These are phyloP conservation scores for Ceryle rudis DNA, from an alignment of 2,797 vertebrate genomes.

Conservation along the genomic window DNA sequence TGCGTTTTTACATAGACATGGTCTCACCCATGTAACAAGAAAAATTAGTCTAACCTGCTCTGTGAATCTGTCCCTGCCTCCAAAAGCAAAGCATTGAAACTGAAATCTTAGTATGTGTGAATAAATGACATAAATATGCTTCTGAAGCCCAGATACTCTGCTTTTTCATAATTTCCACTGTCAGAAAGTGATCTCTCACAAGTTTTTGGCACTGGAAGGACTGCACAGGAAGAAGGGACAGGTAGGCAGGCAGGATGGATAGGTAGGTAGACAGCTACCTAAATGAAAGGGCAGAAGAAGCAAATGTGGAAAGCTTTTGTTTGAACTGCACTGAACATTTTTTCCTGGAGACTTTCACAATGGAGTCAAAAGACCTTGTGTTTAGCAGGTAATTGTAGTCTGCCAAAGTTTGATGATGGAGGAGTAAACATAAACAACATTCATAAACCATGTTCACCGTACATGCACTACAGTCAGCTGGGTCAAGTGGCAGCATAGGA, in stretches of 20 bases:
- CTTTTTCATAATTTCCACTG: constrained; percentile 1
- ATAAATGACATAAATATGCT: constrained; percentile 42
- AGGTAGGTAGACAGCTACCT: neutral
- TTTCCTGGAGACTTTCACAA: neutral
- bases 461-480: neutral
- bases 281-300: neutral
- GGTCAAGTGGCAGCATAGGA: neutral
- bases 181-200: neutral
- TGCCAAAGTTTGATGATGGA: neutral
- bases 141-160: constrained; percentile 15
- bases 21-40: constrained; percentile 57
- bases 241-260: neutral
- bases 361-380: neutral
- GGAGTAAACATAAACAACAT: constrained; percentile 4
- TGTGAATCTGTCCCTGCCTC: constrained; percentile 42
- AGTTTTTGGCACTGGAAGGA: neutral
- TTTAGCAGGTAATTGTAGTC: constrained; percentile 3
- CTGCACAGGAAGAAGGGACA: neutral
- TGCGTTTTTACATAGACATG: constrained; percentile 13
- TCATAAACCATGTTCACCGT: constrained; percentile 43
- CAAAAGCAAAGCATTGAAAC: constrained; percentile 31
- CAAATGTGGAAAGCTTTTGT: neutral
- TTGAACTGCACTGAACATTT: neutral
- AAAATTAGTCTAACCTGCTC: constrained; percentile 56
- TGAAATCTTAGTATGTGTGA: constrained; percentile 59